Percentiles rank a stretch among this genome's conserved stretches.
These are phyloP conservation scores for Drosophila ogumai DNA, from an alignment of 1,140 invertebrate genomes.

Conservation along the genomic window DNA sequence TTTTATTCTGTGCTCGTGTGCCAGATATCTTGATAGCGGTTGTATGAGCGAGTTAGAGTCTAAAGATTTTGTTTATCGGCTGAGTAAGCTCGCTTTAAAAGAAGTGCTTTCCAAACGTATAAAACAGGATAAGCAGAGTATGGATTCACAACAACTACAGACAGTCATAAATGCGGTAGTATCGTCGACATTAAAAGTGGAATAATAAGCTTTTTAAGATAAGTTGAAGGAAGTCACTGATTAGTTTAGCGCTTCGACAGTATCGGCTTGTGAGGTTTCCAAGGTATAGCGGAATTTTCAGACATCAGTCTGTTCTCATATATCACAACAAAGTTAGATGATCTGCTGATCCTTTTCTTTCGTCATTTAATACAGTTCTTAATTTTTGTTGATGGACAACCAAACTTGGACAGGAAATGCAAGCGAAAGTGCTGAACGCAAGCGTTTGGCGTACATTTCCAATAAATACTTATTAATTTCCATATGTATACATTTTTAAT, in stretches of 20 bases:
- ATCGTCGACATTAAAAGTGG: not conserved
- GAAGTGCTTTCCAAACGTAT: not conserved
- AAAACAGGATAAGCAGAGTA: not conserved
- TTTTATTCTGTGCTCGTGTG: not conserved
- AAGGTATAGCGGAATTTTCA: not conserved
- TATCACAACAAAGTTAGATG: conserved; percentile 43
- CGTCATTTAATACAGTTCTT: conserved; percentile 38
- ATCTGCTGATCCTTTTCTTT: conserved; percentile 32
- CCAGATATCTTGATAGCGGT: not conserved
- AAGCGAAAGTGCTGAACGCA: no score
- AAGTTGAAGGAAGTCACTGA: conserved; percentile 2
- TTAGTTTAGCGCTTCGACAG: not conserved
- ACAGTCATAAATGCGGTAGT: not conserved
- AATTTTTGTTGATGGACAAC: no score
- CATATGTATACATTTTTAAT: no score
- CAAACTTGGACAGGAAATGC: no score
- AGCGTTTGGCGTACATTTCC: no score
- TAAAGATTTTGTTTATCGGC: not conserved
- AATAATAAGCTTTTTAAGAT: not conserved
- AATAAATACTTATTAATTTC: no score
- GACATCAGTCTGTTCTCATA: conserved; percentile 35
- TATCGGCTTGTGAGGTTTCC: conserved; percentile 15
- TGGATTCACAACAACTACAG: not conserved
- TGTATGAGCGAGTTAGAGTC: not conserved
- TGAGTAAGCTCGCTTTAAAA: not conserved